A percentile compares a stretch with the other conserved stretches of the same genome.
phyloP scores from a whole-genome alignment of 2,113 vertebrate species.

The Cairina moschata region DNA sequence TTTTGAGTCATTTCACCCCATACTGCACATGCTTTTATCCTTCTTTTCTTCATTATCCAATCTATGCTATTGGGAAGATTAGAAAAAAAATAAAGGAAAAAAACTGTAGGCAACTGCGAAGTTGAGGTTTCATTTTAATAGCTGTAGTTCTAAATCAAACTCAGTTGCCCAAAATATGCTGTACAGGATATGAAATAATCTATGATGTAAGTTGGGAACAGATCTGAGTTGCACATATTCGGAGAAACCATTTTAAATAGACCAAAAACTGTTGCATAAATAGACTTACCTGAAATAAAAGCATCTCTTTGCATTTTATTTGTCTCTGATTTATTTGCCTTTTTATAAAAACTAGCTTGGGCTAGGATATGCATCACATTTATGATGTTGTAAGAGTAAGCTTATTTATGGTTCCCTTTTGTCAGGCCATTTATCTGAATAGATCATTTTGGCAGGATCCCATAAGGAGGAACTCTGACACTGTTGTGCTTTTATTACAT shows the following conservation, averaged over 20 bases:
- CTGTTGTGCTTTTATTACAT: not conserved
- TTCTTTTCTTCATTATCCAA: conserved; percentile 10
- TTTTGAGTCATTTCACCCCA: not conserved
- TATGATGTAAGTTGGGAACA: not conserved
- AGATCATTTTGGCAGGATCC: conserved; percentile 27
- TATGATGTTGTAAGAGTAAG: conserved; percentile 9
- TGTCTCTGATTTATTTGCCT: conserved; percentile 54
- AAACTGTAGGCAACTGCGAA: not conserved
- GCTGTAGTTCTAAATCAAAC: not conserved
- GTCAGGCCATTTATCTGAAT: conserved; percentile 37
- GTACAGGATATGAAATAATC: conserved; percentile 30
- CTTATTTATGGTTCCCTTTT: conserved; percentile 47
- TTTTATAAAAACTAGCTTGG: conserved; percentile 31
- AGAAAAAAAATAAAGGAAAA: not conserved
- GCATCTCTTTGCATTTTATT: conserved; percentile 27
- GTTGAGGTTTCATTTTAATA: conserved; percentile 15
- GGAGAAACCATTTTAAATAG: not conserved
- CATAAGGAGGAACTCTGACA: not conserved
- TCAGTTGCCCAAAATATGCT: not conserved
- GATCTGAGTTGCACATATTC: not conserved
- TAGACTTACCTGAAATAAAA: conserved; percentile 44
- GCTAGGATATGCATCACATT: conserved; percentile 38
- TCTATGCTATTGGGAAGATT: not conserved
- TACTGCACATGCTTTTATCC: not conserved
- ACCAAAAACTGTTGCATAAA: not conserved